Evolutionary conservation across 2,113 vertebrate genomes (phyloP), one percentile per base, ranked within the genome.

Genomic region (Hiodon alosoides): DNA sequence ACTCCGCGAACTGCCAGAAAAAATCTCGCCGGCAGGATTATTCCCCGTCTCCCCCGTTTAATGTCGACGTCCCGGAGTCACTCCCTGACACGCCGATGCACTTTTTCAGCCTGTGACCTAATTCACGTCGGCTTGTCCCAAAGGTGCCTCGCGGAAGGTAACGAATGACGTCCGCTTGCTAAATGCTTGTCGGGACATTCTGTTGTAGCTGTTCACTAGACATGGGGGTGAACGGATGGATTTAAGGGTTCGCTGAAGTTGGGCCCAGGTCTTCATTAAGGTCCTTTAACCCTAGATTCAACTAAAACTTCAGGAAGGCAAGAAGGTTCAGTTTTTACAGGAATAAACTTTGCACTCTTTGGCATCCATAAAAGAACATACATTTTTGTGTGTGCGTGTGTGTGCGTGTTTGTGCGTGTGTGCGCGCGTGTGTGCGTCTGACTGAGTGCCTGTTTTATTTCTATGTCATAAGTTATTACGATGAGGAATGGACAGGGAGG

Each of bases 391-490:
- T 51, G 4, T 69, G 50, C 51, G 53, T 7, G 14, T 17, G 2
- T 51, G 4, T 54, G 67, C 4, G 47, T 69, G n/a, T 69, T 13
- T 69, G 67, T n/a, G 13, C n/a, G 4, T 52, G 67, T 58, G 69
- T 17, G 7, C 31, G 60, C 10, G 31, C n/a, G 4, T 16, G 67
- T 8, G 47, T 53, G n/a, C 52, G 51, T 69, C 50, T n/a, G 14
- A 9, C 2, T 52, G 67, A 13, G 69, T 17, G 7, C 31, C 50
- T 5, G 31, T 73, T 59, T 31, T 65, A 69, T 77, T 73, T 79
- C 67, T 66, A 46, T 74, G 85, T 86, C 83, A 80, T 70, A 79
- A 82, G 76, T 53, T 9, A 78, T 87, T 85, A 81, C 57, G 6
- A 51, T 82, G 83, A 83, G 79, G 77, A 79, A 85, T 76, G 80